These are phyloP conservation scores for Idaea dimidiata DNA, from an alignment of 2,888 invertebrate genomes.

Conservation along the genomic window DNA sequence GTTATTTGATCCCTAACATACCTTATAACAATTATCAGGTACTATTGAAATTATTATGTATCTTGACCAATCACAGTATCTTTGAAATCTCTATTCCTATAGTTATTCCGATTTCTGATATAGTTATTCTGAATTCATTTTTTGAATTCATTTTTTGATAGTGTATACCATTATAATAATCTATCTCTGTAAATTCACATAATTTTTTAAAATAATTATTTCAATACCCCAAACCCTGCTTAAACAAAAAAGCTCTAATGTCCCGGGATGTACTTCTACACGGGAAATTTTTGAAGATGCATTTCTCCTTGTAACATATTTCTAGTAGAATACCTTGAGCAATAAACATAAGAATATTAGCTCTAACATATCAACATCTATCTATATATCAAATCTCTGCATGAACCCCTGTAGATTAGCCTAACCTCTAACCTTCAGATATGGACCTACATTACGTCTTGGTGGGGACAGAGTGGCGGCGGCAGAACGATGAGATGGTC, in stretches of 20 bases:
- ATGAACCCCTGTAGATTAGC: constrained; percentile 54
- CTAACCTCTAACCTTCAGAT: constrained; percentile 62
- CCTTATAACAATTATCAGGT: neutral
- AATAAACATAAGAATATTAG: too few species aligned
- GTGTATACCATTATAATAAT: neutral
- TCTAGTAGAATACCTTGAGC: too few species aligned
- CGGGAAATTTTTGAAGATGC: too few species aligned
- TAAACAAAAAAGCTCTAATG: constrained; percentile 3
- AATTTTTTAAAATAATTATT: neutral
- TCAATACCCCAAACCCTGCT: neutral
- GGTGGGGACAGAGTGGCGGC: constrained; percentile 59
- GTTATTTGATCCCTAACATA: neutral
- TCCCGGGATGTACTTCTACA: too few species aligned
- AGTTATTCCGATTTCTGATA: neutral
- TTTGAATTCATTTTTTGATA: neutral
- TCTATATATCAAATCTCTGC: constrained; percentile 5
- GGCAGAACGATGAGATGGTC: constrained; percentile 51
- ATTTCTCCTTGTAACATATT: too few species aligned
- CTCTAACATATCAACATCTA: constrained; percentile 2
- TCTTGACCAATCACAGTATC: neutral
- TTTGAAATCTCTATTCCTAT: neutral
- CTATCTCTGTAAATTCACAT: neutral
- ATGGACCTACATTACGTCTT: constrained; percentile 71
- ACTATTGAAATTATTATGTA: neutral
- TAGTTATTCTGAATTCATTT: neutral